phyloP scores from a whole-genome alignment of 2,113 vertebrate genomes.

The Lanius ludovicianus region DNA sequence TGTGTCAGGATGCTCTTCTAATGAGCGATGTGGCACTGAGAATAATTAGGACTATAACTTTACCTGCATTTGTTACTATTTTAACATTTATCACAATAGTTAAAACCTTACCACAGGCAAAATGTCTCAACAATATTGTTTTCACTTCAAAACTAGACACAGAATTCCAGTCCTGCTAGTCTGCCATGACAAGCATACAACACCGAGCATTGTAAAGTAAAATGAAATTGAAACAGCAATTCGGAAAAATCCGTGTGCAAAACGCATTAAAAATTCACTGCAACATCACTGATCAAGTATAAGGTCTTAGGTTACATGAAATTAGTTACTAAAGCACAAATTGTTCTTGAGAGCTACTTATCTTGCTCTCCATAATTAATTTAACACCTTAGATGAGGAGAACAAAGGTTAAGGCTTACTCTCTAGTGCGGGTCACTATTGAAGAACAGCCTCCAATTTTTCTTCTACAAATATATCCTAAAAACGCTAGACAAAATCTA shows the following conservation, averaged over 20 bases:
- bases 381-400: constrained; percentile 45
- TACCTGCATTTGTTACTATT: not conserved
- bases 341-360: constrained; percentile 55
- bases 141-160: not conserved
- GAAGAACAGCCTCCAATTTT: constrained; percentile 30
- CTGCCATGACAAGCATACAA: not conserved
- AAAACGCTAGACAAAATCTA: not conserved
- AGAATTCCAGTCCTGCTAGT: not conserved
- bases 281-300: constrained; percentile 28
- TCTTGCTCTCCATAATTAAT: constrained; percentile 57
- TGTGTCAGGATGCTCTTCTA: not conserved
- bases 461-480: not conserved
- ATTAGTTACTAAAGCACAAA: constrained; percentile 25
- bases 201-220: not conserved
- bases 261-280: constrained; percentile 47
- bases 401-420: constrained; percentile 41
- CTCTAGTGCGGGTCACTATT: constrained; percentile 17
- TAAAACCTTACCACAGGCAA: constrained; percentile 16
- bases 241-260: constrained; percentile 2
- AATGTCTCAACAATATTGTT: constrained; percentile 28
- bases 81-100: constrained; percentile 33
- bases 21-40: not conserved
- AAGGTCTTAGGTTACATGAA: constrained; percentile 53
- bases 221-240: constrained; percentile 22
- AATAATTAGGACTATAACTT: not conserved